Evolutionary conservation across 2,113 vertebrate species (phyloP), one percentile per base, ranked within the genome.

Genomic region (Malurus elegans): DNA sequence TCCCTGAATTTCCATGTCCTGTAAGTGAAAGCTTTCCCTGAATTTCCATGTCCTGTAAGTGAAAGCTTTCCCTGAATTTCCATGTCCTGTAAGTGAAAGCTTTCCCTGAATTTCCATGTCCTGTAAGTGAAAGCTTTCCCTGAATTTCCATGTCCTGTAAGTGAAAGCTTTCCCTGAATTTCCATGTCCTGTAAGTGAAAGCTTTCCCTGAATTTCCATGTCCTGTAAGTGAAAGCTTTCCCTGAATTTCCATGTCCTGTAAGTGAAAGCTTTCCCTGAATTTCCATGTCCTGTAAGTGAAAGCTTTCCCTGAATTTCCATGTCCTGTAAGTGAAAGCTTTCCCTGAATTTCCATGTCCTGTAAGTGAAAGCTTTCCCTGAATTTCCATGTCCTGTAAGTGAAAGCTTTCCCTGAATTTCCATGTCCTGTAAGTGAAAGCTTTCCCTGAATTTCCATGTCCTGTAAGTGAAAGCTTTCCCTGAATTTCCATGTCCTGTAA

Each of bases 321-420:
- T n/a, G n/a, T n/a, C 92, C 94, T 99, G 99, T 99, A 87, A 99
- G 99, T 99, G 87, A 75, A 76, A 21, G 5, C 45, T 72, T 88
- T 61, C 36, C 42, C 25, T 54, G 48, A 86, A 81, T 18, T 11
- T 31, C 64, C 56, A 4, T 40, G 24, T 31, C 26, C 48, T 38
- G 38, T 11, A 38, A 38, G 38, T 38, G 38, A 38, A 38, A 38
- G 10, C 38, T 38, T 38, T 38, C 38, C 38, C 38, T 54, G 48
- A 88, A 81, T 18, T 12, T 31, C 64, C 56, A 4, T 40, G 24
- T 31, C 26, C 48, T 36, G 36, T 36, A 36, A 36, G 36, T 36
- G 36, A 36, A 36, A 36, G 36, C 36, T 36, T 36, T 36, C 36
- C 36, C 36, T 36, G 36, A 36, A 36, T 36, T 36, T 36, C 36